A percentile compares a stretch with the other conserved stretches of the same genome.
These are phyloP conservation scores for Mus spretus DNA, from an alignment of 2,797 vertebrate species.

Conservation along the genomic window DNA sequence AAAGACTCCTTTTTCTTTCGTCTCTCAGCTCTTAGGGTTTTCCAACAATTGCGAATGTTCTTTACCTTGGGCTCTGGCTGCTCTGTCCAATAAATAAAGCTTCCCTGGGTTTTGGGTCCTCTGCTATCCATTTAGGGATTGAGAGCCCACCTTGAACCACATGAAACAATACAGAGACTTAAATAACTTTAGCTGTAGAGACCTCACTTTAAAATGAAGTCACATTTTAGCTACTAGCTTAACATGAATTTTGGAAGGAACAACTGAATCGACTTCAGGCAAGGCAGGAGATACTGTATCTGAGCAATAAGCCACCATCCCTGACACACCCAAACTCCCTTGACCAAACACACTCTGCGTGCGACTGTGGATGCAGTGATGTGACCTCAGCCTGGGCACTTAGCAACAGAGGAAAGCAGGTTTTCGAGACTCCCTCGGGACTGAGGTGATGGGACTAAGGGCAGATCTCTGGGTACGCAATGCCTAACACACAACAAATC, in stretches of 20 bases:
- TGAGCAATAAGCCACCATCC: background rate
- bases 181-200: constrained; percentile 2
- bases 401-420: constrained; percentile 66
- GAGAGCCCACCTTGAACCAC: background rate
- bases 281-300: background rate
- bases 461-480: constrained; percentile 23
- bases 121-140: background rate
- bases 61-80: background rate
- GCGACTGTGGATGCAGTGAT: background rate
- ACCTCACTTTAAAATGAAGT: constrained; percentile 12
- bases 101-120: background rate
- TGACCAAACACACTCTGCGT: background rate
- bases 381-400: background rate
- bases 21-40: background rate
- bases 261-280: background rate
- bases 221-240: background rate
- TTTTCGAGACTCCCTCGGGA: constrained; percentile 8
- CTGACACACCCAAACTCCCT: background rate
- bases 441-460: background rate
- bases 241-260: background rate
- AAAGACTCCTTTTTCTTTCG: background rate
- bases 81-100: background rate
- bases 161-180: background rate
- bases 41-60: background rate
- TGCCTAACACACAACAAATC: constrained; percentile 33